Conservation (phyloP, 2,113 vertebrate genomes). For the Jacana jacana region DNA sequence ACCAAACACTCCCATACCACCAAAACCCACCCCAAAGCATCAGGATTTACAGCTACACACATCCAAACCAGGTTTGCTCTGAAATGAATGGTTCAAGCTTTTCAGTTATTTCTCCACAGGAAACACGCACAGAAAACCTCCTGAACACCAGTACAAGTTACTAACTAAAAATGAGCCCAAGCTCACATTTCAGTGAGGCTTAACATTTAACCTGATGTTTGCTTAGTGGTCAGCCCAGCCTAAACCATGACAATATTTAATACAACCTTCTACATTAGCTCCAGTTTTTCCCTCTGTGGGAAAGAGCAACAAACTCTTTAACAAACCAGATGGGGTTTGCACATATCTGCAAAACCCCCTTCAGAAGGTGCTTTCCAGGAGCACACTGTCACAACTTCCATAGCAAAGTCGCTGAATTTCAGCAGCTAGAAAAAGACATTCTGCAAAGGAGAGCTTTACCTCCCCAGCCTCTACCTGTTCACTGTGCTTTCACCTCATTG, state of each 20-base stretch:
- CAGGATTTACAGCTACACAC: not conserved
- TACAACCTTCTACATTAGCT: not conserved
- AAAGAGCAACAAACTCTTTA: not conserved
- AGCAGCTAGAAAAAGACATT: not conserved
- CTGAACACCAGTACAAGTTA: not conserved
- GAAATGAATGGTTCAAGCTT: not conserved
- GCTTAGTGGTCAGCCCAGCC: not conserved
- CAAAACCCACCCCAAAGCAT: not conserved
- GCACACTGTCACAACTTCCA: not conserved
- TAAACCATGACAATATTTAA: not conserved
- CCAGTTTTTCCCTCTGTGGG: not conserved
- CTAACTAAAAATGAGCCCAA: not conserved
- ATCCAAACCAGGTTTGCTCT: not conserved
- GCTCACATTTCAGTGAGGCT: not conserved
- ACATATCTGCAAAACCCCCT: not conserved
- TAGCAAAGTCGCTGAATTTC: not conserved
- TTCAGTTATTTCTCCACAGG: not conserved
- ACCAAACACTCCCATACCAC: not conserved
- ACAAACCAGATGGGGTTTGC: not conserved
- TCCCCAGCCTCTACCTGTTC: not conserved
- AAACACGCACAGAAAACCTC: not conserved
- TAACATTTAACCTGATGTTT: not conserved
- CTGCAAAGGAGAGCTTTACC: not conserved
- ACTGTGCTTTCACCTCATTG: not conserved
- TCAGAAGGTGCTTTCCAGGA: not conserved